Evolutionary conservation across 23 tunicate species (phyloP).

Genomic region (Styela clava): DNA sequence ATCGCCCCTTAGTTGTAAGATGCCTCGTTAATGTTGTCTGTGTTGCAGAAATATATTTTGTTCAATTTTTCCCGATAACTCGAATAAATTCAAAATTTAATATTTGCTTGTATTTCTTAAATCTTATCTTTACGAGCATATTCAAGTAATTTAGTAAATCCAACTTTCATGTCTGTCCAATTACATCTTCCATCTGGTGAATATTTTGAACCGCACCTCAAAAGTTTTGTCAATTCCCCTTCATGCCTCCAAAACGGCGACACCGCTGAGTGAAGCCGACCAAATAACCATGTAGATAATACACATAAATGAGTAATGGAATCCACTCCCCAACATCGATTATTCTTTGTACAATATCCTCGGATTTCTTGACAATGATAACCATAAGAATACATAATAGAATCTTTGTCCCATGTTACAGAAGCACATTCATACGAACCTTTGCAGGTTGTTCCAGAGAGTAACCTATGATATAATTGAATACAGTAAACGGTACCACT

Average conservation of each 20-base stretch:
- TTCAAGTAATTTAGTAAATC: neutral
- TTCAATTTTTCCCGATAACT: too few species aligned
- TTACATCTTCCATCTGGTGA: slow-evolving; percentile 18
- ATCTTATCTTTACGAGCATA: too few species aligned
- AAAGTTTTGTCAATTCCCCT: slow-evolving; percentile 1
- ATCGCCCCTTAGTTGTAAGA: too few species aligned
- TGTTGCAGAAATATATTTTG: too few species aligned
- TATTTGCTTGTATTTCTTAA: too few species aligned
- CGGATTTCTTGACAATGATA: slow-evolving; percentile 16
- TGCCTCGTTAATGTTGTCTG: too few species aligned
- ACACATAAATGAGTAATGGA: slow-evolving; percentile 1
- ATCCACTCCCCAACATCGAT: slow-evolving; percentile 35
- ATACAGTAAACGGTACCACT: too few species aligned
- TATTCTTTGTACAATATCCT: slow-evolving; percentile 12
- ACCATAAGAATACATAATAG: slow-evolving; percentile 10
- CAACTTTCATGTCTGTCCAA: slow-evolving; percentile 11
- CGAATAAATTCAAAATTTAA: too few species aligned
- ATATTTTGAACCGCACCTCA: neutral
- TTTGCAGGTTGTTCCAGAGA: slow-evolving; percentile 13
- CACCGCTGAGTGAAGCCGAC: neutral
- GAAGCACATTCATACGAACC: neutral
- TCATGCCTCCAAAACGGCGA: slow-evolving; percentile 25
- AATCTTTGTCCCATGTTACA: slow-evolving; percentile 2
- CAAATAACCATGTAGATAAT: slow-evolving; percentile 12
- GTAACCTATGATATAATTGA: too few species aligned